Conservation (phyloP, 2,888 invertebrate species). For the Pollenia griseotomentosa region DNA sequence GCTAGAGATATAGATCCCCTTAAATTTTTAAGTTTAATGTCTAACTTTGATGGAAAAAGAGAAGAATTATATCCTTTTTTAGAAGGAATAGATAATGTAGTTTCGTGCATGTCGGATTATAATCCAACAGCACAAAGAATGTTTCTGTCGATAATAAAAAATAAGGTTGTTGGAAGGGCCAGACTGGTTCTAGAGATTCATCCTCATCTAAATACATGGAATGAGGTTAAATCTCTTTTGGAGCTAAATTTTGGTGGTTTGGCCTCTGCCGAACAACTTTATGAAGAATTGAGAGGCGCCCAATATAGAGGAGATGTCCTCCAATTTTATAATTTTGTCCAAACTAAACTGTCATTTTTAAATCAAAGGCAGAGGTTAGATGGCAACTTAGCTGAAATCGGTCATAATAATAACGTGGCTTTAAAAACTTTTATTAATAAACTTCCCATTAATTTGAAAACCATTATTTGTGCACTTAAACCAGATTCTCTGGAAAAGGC, state of each 20-base stretch:
- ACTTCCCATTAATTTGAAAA: too few species aligned
- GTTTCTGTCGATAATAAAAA: neutral
- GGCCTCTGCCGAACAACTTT: neutral
- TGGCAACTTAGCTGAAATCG: too few species aligned
- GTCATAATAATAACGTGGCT: too few species aligned
- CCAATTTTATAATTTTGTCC: neutral
- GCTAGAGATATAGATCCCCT: too few species aligned
- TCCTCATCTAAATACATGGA: neutral
- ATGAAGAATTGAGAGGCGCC: neutral
- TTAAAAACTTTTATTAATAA: too few species aligned
- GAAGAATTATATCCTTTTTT: too few species aligned
- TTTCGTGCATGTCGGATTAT: neutral
- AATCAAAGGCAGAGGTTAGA: too few species aligned
- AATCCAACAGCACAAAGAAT: neutral
- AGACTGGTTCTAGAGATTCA: neutral
- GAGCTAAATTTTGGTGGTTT: neutral
- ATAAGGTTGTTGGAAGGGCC: neutral
- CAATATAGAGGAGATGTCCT: neutral
- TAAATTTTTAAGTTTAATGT: too few species aligned
- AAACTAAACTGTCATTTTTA: neutral
- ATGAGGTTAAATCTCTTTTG: neutral
- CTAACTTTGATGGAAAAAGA: too few species aligned
- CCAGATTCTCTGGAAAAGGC: too few species aligned
- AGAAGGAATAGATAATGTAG: neutral
- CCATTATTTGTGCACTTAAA: too few species aligned